These are phyloP conservation scores for Aphaenogaster rudis DNA, from an alignment of 1,140 invertebrate genomes.

Conservation along the genomic window DNA sequence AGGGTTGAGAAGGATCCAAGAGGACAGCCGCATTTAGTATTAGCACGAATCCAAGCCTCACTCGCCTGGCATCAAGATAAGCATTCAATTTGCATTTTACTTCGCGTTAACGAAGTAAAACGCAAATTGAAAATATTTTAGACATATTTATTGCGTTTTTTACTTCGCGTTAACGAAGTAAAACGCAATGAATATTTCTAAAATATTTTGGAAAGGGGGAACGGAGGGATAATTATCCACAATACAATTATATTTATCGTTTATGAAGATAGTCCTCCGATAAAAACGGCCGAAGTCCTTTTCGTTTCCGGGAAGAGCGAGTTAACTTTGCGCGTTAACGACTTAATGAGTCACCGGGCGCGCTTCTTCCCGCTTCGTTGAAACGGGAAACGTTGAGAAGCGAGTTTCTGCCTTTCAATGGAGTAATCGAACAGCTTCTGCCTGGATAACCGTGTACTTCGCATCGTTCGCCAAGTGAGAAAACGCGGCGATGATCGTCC, in stretches of 20 bases:
- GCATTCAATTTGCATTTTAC: background rate
- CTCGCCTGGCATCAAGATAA: constrained; percentile 2
- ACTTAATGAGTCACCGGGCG: constrained; percentile 21
- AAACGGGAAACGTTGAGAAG: background rate
- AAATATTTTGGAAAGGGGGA: background rate
- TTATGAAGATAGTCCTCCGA: background rate
- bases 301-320: constrained; percentile 4
- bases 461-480: background rate
- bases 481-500: constrained; percentile 12
- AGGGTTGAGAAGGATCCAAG: background rate
- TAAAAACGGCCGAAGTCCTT: constrained; percentile 8
- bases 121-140: background rate
- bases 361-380: constrained; percentile 15
- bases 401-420: background rate
- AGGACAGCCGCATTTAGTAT: background rate
- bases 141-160: background rate
- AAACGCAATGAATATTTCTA: constrained; percentile 15
- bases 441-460: background rate
- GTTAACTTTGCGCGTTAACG: background rate
- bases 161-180: background rate
- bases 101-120: background rate
- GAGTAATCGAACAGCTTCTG: constrained; percentile 11
- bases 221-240: background rate
- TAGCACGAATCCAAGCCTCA: background rate
- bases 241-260: background rate